Percentiles rank a stretch among this genome's conserved stretches.
These are phyloP conservation scores for Ichneumoninae sp. DNA, from an alignment of 2,888 invertebrate genomes.

Conservation along the genomic window DNA sequence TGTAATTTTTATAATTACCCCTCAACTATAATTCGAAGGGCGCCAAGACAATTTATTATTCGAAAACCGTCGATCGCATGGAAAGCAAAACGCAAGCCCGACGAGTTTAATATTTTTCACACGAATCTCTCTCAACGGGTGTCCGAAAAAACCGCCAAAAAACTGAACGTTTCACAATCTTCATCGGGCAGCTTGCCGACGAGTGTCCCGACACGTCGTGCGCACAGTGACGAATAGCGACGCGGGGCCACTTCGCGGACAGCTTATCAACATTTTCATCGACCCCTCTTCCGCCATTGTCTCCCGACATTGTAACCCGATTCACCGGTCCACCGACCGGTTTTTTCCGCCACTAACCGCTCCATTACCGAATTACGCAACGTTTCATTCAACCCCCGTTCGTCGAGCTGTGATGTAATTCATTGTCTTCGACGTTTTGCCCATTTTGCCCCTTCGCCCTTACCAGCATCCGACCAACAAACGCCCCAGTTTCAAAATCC, in stretches of 20 bases:
- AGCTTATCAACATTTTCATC: not conserved
- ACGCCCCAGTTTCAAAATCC: slow-evolving; percentile 16
- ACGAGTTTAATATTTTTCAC: too few species aligned
- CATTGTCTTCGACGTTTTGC: slow-evolving; percentile 37
- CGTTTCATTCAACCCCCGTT: slow-evolving; percentile 50
- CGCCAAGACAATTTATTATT: too few species aligned
- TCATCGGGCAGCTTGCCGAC: too few species aligned
- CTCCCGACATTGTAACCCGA: not conserved
- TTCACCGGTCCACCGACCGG: not conserved
- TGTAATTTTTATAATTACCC: too few species aligned
- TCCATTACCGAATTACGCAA: slow-evolving; percentile 64
- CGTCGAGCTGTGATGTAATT: slow-evolving; percentile 33
- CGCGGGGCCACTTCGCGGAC: not conserved
- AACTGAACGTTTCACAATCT: too few species aligned
- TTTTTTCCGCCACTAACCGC: slow-evolving; percentile 13
- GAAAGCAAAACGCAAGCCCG: too few species aligned
- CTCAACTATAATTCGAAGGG: too few species aligned
- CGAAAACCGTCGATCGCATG: too few species aligned
- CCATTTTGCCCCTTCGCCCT: not conserved
- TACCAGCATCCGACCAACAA: not conserved
- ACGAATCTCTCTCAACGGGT: too few species aligned
- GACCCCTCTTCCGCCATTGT: slow-evolving; percentile 11
- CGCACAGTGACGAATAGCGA: not conserved
- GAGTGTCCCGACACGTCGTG: not conserved
- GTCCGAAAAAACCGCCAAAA: too few species aligned